phyloP scores from a whole-genome alignment of 2,888 invertebrate genomes.

The Platerodrilus igneus region DNA sequence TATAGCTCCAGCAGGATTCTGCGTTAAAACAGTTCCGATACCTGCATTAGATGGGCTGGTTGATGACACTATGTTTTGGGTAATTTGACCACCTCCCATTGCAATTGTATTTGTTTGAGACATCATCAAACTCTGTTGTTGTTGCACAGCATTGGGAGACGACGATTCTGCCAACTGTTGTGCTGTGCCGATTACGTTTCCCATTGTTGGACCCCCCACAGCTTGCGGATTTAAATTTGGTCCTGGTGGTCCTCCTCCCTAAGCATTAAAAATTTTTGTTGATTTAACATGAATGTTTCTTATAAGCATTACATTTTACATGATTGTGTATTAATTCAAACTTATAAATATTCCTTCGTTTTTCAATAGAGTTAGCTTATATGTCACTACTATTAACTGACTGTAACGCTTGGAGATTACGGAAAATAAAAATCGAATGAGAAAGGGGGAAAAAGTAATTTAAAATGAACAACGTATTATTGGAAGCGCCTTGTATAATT shows the following conservation, averaged over 20 bases:
- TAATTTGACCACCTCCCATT: constrained; percentile 58
- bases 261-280: constrained; percentile 5
- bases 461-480: no score
- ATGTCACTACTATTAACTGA: no score
- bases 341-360: no score
- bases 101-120: constrained; percentile 52
- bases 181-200: constrained; percentile 31
- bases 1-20: constrained; percentile 42
- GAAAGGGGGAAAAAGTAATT: no score
- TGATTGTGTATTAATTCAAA: no score
- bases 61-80: constrained; percentile 51
- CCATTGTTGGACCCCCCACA: constrained; percentile 10
- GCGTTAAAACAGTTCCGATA: constrained; percentile 39
- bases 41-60: constrained; percentile 35
- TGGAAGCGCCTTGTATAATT: no score
- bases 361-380: no score
- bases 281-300: constrained; percentile 3
- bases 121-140: constrained; percentile 50
- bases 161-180: constrained; percentile 37
- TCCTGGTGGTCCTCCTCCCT: constrained; percentile 34
- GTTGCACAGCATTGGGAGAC: constrained; percentile 18
- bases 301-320: constrained; percentile 3
- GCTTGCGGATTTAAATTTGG: constrained; percentile 38
- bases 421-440: no score
- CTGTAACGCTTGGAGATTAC: no score